Conservation (phyloP, 2,797 vertebrate species). For the Podargus strigoides region DNA sequence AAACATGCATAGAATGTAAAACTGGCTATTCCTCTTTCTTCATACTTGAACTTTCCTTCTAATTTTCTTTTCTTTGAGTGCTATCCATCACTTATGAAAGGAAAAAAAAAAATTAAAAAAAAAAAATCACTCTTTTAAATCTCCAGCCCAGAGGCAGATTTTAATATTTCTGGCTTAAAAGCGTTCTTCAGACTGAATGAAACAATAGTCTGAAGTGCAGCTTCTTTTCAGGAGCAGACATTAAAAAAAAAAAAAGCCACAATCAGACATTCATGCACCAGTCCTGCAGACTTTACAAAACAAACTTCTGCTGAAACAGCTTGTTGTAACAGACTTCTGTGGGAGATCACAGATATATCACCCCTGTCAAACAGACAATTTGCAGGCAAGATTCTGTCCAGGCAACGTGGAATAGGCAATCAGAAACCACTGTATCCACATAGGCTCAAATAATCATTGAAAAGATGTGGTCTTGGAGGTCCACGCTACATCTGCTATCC, state of each 20-base stretch:
- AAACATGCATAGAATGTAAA: not conserved
- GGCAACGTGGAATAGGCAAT: not conserved
- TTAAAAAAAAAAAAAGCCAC: not conserved
- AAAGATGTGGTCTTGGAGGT: not conserved
- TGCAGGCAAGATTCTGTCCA: not conserved
- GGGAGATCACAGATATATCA: constrained; percentile 12
- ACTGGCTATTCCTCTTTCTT: not conserved
- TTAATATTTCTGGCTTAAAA: constrained; percentile 28
- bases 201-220: constrained; percentile 39
- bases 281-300: constrained; percentile 51
- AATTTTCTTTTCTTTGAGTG: not conserved
- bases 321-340: not conserved
- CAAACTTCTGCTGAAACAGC: constrained; percentile 15
- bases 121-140: not conserved
- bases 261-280: constrained; percentile 27
- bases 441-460: not conserved
- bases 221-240: constrained; percentile 31
- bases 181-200: not conserved
- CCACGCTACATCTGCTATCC: not conserved
- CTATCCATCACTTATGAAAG: not conserved
- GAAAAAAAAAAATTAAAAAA: not conserved
- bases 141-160: not conserved
- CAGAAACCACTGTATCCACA: not conserved
- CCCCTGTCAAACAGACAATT: not conserved
- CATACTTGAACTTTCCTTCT: not conserved